Conservation (phyloP, 2,113 vertebrate species). For the Channa argus region DNA sequence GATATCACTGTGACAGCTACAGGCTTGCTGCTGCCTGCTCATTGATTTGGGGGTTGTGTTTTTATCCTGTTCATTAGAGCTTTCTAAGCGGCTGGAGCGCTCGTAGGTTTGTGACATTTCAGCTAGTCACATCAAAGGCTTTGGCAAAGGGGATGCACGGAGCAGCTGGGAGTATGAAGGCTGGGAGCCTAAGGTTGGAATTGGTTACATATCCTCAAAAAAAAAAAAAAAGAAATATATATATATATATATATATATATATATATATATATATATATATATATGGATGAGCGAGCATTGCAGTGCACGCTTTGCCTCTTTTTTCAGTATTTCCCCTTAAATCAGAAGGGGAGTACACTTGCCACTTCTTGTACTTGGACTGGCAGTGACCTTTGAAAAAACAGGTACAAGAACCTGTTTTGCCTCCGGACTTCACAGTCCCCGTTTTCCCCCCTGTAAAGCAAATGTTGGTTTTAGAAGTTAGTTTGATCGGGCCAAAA, state of each 20-base stretch:
- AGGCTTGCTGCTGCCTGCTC: slow-evolving; percentile 65
- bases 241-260: too few relatives aligned
- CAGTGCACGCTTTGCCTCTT: not conserved
- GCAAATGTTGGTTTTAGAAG: slow-evolving; percentile 81
- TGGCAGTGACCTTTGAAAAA: slow-evolving; percentile 54
- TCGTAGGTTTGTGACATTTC: slow-evolving; percentile 76
- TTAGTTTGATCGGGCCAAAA: slow-evolving; percentile 72
- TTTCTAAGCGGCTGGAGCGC: slow-evolving; percentile 62
- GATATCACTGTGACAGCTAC: slow-evolving; percentile 71
- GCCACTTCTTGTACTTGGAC: slow-evolving; percentile 17
- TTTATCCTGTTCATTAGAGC: slow-evolving; percentile 78
- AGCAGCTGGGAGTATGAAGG: slow-evolving; percentile 59
- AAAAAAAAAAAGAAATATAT: slow-evolving; percentile 21
- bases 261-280: too few relatives aligned
- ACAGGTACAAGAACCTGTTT: slow-evolving; percentile 36
- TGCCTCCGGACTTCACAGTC: slow-evolving; percentile 31
- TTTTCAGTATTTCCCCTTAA: slow-evolving; percentile 13
- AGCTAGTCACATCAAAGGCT: slow-evolving; percentile 73
- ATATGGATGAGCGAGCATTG: slow-evolving; percentile 45
- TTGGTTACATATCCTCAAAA: slow-evolving; percentile 17
- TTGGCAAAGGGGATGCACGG: slow-evolving; percentile 28
- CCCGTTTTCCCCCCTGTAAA: slow-evolving; percentile 42
- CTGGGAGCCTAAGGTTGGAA: slow-evolving; percentile 30
- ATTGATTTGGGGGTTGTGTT: slow-evolving; percentile 70
- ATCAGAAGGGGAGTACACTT: slow-evolving; percentile 8